A percentile compares a stretch with the other conserved stretches of the same genome.
These are phyloP conservation scores for Macrosoma leucophasiata DNA, from an alignment of 2,888 invertebrate species.

Conservation along the genomic window DNA sequence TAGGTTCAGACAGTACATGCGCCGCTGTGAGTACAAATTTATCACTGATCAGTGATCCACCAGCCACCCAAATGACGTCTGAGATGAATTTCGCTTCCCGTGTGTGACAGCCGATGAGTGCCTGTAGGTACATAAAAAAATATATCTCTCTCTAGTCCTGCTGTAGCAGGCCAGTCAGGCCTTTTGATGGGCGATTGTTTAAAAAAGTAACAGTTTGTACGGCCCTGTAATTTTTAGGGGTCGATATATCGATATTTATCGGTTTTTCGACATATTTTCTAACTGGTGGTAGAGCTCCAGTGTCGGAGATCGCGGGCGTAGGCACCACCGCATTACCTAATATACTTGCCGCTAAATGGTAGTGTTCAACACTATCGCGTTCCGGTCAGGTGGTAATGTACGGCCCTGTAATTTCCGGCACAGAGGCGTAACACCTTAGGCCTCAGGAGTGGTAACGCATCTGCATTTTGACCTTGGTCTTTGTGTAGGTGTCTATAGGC, in stretches of 20 bases:
- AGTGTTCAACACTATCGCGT: too few species aligned
- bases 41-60: conserved; percentile 41
- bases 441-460: too few species aligned
- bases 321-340: too few species aligned
- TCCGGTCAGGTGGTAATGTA: too few species aligned
- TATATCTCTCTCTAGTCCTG: neutral
- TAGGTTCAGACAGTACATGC: conserved; percentile 22
- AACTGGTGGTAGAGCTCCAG: too few species aligned
- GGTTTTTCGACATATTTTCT: neutral
- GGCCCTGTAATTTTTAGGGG: neutral
- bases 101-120: conserved; percentile 34
- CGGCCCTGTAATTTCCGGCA: too few species aligned
- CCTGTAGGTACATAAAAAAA: conserved; percentile 28
- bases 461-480: too few species aligned
- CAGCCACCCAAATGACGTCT: conserved; percentile 35
- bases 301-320: too few species aligned
- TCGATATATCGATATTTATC: neutral
- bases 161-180: too few species aligned
- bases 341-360: too few species aligned
- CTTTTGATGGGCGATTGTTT: neutral
- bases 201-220: neutral
- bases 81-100: conserved; percentile 16
- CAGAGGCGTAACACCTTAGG: too few species aligned
- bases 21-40: conserved; percentile 42
- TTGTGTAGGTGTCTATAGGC: too few species aligned